Evolutionary conservation across 2,888 invertebrate genomes (phyloP).

Genomic region (Thyatira batis): DNA sequence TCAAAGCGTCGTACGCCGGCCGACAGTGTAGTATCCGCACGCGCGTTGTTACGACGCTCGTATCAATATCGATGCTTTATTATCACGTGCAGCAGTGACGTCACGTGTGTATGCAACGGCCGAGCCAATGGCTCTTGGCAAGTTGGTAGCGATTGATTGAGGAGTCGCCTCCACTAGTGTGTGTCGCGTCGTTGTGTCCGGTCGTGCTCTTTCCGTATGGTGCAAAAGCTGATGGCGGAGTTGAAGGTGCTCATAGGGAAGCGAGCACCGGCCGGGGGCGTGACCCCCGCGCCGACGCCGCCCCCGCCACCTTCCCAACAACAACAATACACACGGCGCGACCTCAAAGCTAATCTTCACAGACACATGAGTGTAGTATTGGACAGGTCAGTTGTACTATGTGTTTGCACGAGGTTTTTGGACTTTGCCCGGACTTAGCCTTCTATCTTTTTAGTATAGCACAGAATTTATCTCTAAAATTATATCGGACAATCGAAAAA

Average conservation of each 20-base stretch:
- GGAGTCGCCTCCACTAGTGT: conserved; percentile 66
- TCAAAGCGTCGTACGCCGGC: conserved; percentile 62
- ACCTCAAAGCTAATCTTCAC: conserved; percentile 78
- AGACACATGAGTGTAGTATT: conserved; percentile 80
- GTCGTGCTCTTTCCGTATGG: conserved; percentile 73
- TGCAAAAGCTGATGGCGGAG: conserved; percentile 79
- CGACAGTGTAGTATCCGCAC: conserved; percentile 74
- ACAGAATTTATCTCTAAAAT: not conserved
- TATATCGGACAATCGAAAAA: too few species aligned
- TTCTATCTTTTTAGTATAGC: not conserved
- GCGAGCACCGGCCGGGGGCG: conserved; percentile 67
- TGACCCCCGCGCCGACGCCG: conserved; percentile 45
- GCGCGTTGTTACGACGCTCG: conserved; percentile 73
- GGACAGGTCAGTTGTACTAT: conserved; percentile 69
- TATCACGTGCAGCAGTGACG: conserved; percentile 76
- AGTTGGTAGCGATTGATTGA: conserved; percentile 59
- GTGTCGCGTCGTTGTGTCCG: conserved; percentile 59
- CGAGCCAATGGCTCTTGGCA: conserved; percentile 79
- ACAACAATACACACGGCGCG: conserved; percentile 71
- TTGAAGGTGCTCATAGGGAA: conserved; percentile 79
- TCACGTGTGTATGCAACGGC: conserved; percentile 65
- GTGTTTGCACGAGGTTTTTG: not conserved
- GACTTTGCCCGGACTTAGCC: not conserved
- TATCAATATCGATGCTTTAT: conserved; percentile 67
- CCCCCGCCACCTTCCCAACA: conserved; percentile 47